phyloP scores from a whole-genome alignment of 1,140 invertebrate species.

The Zaprionus africanus region DNA sequence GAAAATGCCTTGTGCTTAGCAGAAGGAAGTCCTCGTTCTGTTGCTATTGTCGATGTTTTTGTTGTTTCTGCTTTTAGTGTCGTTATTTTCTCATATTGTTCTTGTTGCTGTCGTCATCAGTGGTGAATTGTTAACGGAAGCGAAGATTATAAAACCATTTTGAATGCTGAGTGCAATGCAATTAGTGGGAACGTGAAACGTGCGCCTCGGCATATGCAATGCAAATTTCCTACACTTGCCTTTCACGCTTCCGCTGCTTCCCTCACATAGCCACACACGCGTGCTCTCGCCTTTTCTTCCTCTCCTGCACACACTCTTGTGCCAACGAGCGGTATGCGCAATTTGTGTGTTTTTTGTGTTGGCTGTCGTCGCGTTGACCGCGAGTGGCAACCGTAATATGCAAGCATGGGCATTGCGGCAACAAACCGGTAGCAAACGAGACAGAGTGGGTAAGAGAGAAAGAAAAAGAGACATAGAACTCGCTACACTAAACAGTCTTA shows the following conservation, averaged over 20 bases:
- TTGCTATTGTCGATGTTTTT: neutral
- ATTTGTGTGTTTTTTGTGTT: conserved; percentile 16
- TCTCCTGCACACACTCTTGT: neutral
- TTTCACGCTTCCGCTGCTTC: conserved; percentile 11
- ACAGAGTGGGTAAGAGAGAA: neutral
- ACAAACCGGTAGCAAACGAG: neutral
- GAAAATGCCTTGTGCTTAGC: conserved; percentile 19
- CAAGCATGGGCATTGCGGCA: neutral
- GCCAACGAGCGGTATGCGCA: conserved; percentile 57
- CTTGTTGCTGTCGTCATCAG: neutral
- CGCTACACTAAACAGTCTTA: too few species aligned
- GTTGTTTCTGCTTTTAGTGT: conserved; percentile 17
- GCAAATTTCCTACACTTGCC: conserved; percentile 34
- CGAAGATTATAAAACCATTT: conserved; percentile 76
- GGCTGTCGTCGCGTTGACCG: neutral
- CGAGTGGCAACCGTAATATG: conserved; percentile 1
- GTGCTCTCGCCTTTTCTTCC: neutral
- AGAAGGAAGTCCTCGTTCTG: conserved; percentile 31
- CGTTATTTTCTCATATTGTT: neutral
- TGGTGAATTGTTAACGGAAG: conserved; percentile 70
- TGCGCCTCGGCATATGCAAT: conserved; percentile 36
- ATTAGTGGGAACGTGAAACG: conserved; percentile 55
- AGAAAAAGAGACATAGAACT: neutral
- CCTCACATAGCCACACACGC: neutral
- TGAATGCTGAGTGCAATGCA: conserved; percentile 66